These are phyloP conservation scores for Caenorhabditis sp. DNA, from an alignment of 2,888 invertebrate genomes.

Conservation along the genomic window DNA sequence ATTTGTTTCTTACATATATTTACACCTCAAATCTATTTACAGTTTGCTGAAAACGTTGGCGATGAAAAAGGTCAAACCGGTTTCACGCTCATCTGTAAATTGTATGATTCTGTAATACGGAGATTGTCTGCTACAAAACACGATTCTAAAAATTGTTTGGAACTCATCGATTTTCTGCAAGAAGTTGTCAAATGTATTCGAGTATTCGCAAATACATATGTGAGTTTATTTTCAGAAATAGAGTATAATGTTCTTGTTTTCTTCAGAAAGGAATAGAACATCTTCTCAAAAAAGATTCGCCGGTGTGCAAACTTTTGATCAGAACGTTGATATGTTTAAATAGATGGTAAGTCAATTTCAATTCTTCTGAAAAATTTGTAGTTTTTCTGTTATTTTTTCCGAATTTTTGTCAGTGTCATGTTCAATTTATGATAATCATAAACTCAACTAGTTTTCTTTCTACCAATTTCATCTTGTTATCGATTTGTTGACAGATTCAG, in stretches of 20 bases:
- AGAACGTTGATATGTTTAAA: conserved; percentile 42
- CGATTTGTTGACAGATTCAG: neutral
- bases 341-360: conserved; percentile 2
- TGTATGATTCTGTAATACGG: conserved; percentile 16
- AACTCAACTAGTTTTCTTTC: neutral
- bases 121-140: conserved; percentile 10
- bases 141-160: conserved; percentile 23
- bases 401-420: neutral
- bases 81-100: conserved; percentile 22
- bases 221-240: conserved; percentile 18
- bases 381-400: neutral
- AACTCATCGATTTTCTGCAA: conserved; percentile 38
- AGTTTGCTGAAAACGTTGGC: conserved; percentile 20
- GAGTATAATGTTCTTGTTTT: neutral
- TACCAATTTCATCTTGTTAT: neutral
- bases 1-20: neutral
- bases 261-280: conserved; percentile 40
- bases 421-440: neutral
- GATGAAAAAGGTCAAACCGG: conserved; percentile 29
- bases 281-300: conserved; percentile 31
- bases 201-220: conserved; percentile 49
- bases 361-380: neutral
- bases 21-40: neutral
- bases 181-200: conserved; percentile 45
- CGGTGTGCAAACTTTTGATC: conserved; percentile 34